Conservation (phyloP, 2,113 vertebrate species). For the Vicugna pacos region DNA sequence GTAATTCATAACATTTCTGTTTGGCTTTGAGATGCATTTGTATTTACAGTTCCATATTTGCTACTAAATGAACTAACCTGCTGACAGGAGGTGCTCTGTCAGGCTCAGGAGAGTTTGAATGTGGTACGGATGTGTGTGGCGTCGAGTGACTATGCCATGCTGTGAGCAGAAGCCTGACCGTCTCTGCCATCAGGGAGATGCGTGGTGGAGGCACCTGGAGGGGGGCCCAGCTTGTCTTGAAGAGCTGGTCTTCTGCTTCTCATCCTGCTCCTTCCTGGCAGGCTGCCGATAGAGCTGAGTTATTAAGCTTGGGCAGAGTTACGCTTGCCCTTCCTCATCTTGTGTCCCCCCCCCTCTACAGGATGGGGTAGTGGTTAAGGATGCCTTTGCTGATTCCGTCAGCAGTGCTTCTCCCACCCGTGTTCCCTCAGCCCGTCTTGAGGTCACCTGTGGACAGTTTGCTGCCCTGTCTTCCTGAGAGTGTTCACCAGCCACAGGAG, state of each 20-base stretch:
- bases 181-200: neutral
- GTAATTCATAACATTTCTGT: neutral
- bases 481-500: neutral
- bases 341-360: neutral
- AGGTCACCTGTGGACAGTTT: neutral
- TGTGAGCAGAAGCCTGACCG: neutral
- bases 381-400: neutral
- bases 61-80: neutral
- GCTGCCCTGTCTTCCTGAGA: neutral
- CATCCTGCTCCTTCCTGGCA: neutral
- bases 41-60: neutral
- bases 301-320: neutral
- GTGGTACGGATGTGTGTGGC: neutral
- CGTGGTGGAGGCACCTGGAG: neutral
- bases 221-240: neutral
- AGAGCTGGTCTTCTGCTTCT: neutral
- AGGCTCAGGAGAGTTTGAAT: neutral
- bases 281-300: neutral
- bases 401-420: fast-evolving
- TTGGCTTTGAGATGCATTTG: neutral
- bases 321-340: neutral
- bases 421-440: fast-evolving
- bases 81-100: neutral
- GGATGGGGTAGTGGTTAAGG: neutral
- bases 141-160: neutral